Base-by-base conservation (phyloP, 2,797 vertebrate species). In the Myotis daubentonii region DNA sequence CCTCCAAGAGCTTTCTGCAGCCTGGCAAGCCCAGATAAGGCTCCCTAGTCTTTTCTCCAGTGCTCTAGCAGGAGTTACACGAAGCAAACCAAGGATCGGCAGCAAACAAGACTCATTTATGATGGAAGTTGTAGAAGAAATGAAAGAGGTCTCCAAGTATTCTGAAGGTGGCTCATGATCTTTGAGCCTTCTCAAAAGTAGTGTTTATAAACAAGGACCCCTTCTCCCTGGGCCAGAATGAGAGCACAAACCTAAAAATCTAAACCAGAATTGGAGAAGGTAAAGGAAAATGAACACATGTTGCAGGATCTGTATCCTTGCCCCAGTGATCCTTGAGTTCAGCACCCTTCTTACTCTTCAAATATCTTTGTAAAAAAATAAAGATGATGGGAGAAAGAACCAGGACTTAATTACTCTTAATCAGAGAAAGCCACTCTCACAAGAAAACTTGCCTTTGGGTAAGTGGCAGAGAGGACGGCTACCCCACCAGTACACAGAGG, bases 381-480 rank as follows among this genome's bases (percentile, higher is more conserved):
- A 66, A 89, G 72, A 92, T 8, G 16, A 16, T 62, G 6, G 51
- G 47, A 91, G 13, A 47, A 95, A 20, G 9, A 92, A 68, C 12
- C 28, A 87, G 76, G 44, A 60, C 17, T 74, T 87, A 89, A 79
- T 62, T 94, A 65, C 23, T 33, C 60, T 84, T 90, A 71, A 87
- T 81, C 38, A 79, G 68, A 75, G 82, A 38, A 90, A 94, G 91
- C 5, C 25, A 80, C 95, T 93, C 13, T 88, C 57, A 36, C 6
- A 88, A 91, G 80, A 91, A 94, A 93, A 92, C 53, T n/a, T 96
- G 60, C 60, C 55, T 44, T 88, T 84, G 33, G 47, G 22, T 88
- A 94, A 82, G 62, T 70, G 53, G 49, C 57, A 82, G 79, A 94
- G 88, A 94, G 84, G 49, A 15, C 38, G 51, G 19, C 55, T 95